phyloP scores from a whole-genome alignment of 2,888 invertebrate species.

The Junonia oenone region DNA sequence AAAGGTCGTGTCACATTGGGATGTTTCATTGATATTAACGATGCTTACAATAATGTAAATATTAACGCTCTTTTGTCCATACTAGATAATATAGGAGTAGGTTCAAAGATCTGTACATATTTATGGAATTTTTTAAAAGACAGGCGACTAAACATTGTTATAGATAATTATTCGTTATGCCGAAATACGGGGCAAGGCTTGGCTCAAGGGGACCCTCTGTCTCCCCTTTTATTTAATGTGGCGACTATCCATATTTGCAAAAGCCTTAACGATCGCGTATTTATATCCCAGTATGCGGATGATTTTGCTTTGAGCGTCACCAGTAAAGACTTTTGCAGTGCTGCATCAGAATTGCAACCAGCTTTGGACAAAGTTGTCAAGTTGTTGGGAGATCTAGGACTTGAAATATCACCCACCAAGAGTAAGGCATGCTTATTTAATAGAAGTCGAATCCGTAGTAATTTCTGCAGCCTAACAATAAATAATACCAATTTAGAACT shows the following conservation, averaged over 20 bases:
- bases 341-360: neutral
- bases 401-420: constrained; percentile 29
- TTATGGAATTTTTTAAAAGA: constrained; percentile 20
- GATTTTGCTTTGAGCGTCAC: constrained; percentile 27
- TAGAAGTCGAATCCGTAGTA: too few species aligned
- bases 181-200: constrained; percentile 15
- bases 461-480: too few species aligned
- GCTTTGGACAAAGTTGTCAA: constrained; percentile 1
- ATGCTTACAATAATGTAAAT: constrained; percentile 19
- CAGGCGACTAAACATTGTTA: constrained; percentile 3
- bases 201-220: constrained; percentile 27
- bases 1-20: constrained; percentile 8
- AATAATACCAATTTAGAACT: too few species aligned
- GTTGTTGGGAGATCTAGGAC: constrained; percentile 7
- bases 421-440: constrained; percentile 31
- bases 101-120: constrained; percentile 7
- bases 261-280: neutral
- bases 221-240: constrained; percentile 31
- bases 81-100: constrained; percentile 5
- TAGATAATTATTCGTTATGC: neutral
- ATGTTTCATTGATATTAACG: constrained; percentile 19
- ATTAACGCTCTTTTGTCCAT: neutral
- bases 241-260: constrained; percentile 8
- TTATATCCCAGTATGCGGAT: constrained; percentile 30
- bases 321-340: constrained; percentile 2